Base-by-base conservation (phyloP, 2,888 invertebrate genomes). In the Papilio gigon region DNA sequence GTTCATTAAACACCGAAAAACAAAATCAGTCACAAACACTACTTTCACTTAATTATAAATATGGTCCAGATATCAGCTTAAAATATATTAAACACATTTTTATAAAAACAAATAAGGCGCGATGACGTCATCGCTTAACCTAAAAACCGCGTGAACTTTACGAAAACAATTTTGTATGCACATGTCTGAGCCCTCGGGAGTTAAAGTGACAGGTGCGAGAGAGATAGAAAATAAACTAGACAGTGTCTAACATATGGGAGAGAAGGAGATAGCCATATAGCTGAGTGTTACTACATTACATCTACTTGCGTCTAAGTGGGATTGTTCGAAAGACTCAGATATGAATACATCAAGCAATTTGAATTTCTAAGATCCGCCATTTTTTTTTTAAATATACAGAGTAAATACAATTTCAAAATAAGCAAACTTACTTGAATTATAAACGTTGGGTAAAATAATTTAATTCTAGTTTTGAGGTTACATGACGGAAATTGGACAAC, bases 21-120 rank as follows among this genome's bases (percentile, higher is more conserved):
- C 17, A 67, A 62, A 37, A 27, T 58, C 53, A 61, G 65, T 68
- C 68, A 37, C 27, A 64, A 63, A 64, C 14, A 40, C 25, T 56
- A n/a, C n/a, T 17, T 22, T 64, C 14, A 64, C 64, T 59, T 50
- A 68, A 59, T 20, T 22, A 68, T 37, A 68, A 30, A 50, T 17
- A 64, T 58, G 63, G 64, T 65, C 64, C 68, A 30, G 60, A 50
- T 59, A 72, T 79, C 80, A 81, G 77, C 78, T 82, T 81, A 80
- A 81, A 81, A 81, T 82, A 84, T 81, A 82, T 83, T 79, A 79
- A 78, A 77, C 37, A 42, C 25, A 33, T 71, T 44, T 56, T 61
- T 25, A 56, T 80, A 80, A 85, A 84, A 85, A 84, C 82, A 85
- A 84, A 85, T 85, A 83, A 85, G 85, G 87, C 87, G 87, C 84